Percentiles rank a stretch among this genome's conserved stretches.
phyloP scores from a whole-genome alignment of 2,888 invertebrate genomes.

The Seladonia tumulorum region DNA sequence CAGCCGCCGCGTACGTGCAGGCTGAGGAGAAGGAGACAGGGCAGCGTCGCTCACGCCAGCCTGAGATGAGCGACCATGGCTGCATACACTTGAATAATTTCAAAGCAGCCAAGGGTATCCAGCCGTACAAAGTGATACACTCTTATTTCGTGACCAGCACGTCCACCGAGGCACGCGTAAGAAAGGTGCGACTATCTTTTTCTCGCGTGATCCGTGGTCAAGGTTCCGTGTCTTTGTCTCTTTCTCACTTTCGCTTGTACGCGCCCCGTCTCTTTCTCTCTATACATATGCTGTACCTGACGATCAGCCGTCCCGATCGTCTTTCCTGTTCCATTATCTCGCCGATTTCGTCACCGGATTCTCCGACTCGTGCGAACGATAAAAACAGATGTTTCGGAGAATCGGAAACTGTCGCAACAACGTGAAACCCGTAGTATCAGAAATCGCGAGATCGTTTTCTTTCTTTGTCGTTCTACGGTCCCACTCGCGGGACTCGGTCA shows the following conservation, averaged over 20 bases:
- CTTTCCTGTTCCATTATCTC: neutral
- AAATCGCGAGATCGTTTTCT: conserved; percentile 26
- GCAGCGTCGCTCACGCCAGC: conserved; percentile 68
- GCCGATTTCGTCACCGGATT: neutral
- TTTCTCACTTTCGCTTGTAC: conserved; percentile 3
- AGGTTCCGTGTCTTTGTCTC: conserved; percentile 51
- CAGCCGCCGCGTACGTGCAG: conserved; percentile 37
- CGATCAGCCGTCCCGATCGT: neutral
- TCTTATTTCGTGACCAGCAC: conserved; percentile 94
- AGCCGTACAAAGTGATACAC: conserved; percentile 92
- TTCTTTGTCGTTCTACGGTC: conserved; percentile 24
- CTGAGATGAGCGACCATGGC: conserved; percentile 88
- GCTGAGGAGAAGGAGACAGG: conserved; percentile 47
- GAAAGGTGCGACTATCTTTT: conserved; percentile 88
- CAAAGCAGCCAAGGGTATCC: conserved; percentile 91
- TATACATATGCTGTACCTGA: neutral
- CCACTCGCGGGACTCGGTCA: conserved; percentile 39
- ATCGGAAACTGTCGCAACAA: neutral
- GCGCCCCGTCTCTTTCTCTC: conserved; percentile 40
- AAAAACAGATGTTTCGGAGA: neutral
- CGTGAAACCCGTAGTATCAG: neutral
- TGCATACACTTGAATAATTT: conserved; percentile 92
- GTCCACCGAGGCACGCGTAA: conserved; percentile 91
- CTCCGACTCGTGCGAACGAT: neutral
- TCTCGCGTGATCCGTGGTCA: conserved; percentile 52